Conservation (phyloP, 1,140 invertebrate species). For the Lucilia cuprina region DNA sequence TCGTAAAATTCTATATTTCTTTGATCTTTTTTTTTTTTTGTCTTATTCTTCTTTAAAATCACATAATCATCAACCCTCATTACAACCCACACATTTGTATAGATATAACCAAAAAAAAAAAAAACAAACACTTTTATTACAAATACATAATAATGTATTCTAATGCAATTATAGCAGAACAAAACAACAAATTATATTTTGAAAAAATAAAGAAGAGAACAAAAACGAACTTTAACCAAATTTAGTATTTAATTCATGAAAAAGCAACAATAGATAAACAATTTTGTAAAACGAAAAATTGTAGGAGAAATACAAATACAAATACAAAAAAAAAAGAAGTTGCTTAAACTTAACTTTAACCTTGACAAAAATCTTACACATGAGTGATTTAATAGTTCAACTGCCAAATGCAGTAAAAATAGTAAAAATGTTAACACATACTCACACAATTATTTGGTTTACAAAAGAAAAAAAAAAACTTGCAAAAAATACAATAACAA, state of each 20-base stretch:
- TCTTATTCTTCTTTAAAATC: not conserved
- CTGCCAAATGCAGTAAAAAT: conserved; percentile 40
- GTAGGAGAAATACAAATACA: not conserved
- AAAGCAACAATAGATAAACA: not conserved
- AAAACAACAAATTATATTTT: not conserved
- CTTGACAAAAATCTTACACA: conserved; percentile 62
- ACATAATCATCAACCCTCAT: not conserved
- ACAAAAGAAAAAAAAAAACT: not conserved
- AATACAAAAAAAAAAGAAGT: not conserved
- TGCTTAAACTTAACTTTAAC: conserved; percentile 48
- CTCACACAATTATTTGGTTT: conserved; percentile 58
- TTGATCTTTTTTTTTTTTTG: not conserved
- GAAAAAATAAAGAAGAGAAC: not conserved
- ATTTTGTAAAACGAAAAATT: not conserved
- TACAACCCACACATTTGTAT: not conserved
- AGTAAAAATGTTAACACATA: conserved; percentile 43
- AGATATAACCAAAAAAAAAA: not conserved
- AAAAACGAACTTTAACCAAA: not conserved
- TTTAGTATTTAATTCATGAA: conserved; percentile 1
- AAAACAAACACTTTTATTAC: not conserved
- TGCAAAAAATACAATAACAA: not conserved
- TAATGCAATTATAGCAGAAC: not conserved
- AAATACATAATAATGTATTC: not conserved
- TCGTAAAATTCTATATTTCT: not conserved
- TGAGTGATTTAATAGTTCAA: conserved; percentile 62